Evolutionary conservation across 2,888 invertebrate species (phyloP), one percentile per base, ranked within the genome.

Genomic region (Lasioglossum oenotherae): DNA sequence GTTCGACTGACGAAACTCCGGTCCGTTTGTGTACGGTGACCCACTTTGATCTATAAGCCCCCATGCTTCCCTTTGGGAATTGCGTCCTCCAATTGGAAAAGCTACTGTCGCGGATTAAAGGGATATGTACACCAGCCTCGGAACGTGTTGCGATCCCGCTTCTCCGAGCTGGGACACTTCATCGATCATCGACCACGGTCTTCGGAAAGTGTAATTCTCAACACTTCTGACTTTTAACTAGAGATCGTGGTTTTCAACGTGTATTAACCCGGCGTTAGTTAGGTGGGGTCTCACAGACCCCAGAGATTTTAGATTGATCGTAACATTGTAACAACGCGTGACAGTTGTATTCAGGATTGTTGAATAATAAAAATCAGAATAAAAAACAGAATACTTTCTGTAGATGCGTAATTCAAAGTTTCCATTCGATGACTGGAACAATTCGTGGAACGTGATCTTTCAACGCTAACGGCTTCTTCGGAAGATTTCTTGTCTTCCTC

Each of bases 31-130:
- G 71, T n/a, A 71, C 71, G 38, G 71, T 71, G 71, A 71, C 71
- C 71, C 71, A 71, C 41, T 71, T 71, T 41, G 38, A 71, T 71
- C 71, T 71, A 71, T 71, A 71, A 71, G 38, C 38, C 41, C 38
- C 38, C 41, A 14, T 41, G 35, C 67, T 64, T 31, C 64, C 64
- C 67, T 69, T 69, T 69, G 67, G 67, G 67, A 69, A 69, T 23
- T 38, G 67, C 67, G 67, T 38, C 38, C 38, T 69, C 23, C 67
- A 69, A 69, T 38, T 35, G 38, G 67, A 69, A 38, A 69, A 69
- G 8, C 67, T 38, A 12, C 67, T 69, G 67, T 69, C 67, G 67
- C 67, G 38, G 67, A 69, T 69, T 69, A 69, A 38, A 69, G 35
- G 67, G 67, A 69, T 69, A 69, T 8, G 35, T 38, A 69, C 38